A percentile compares a stretch with the other conserved stretches of the same genome.
Evolutionary conservation across 1,140 invertebrate species (phyloP).

Genomic region (Orchesella cincta): DNA sequence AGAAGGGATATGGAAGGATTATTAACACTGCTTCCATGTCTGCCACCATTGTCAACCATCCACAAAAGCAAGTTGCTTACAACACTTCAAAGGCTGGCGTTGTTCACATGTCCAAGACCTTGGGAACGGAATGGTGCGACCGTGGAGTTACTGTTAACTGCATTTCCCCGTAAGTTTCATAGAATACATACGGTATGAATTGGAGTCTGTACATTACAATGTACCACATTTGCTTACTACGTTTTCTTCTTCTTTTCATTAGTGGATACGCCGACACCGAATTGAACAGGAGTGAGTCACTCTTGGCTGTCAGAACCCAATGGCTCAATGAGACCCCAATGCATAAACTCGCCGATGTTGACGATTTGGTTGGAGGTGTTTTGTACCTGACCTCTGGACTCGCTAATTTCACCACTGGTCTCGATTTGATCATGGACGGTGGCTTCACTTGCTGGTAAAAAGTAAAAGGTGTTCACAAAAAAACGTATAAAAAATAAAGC

Average conservation of each 20-base stretch:
- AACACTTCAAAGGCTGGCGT: slow-evolving; percentile 46
- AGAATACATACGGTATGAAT: neutral
- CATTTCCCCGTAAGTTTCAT: slow-evolving; percentile 32
- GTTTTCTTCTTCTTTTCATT: neutral
- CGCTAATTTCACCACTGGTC: slow-evolving; percentile 38
- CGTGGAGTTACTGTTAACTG: slow-evolving; percentile 32
- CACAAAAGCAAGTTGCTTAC: slow-evolving; percentile 43
- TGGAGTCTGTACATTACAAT: neutral
- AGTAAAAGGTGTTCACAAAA: too few relatives aligned
- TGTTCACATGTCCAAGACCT: slow-evolving; percentile 45
- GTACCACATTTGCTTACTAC: neutral
- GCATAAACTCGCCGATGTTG: slow-evolving; percentile 26
- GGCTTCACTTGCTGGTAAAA: slow-evolving; percentile 38
- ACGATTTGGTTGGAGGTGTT: slow-evolving; percentile 33
- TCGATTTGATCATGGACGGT: slow-evolving; percentile 41
- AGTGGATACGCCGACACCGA: slow-evolving; percentile 38
- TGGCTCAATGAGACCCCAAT: slow-evolving; percentile 34
- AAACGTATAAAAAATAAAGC: too few relatives aligned
- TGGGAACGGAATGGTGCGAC: slow-evolving; percentile 31
- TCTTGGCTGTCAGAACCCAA: neutral
- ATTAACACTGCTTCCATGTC: slow-evolving; percentile 48
- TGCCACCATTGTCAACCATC: slow-evolving; percentile 41
- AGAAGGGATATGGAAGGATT: slow-evolving; percentile 40
- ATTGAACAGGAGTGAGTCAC: slow-evolving; percentile 5
- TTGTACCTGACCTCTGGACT: slow-evolving; percentile 38